Evolutionary conservation across 2,797 vertebrate species (phyloP).

Genomic region (Ammospiza maritima): DNA sequence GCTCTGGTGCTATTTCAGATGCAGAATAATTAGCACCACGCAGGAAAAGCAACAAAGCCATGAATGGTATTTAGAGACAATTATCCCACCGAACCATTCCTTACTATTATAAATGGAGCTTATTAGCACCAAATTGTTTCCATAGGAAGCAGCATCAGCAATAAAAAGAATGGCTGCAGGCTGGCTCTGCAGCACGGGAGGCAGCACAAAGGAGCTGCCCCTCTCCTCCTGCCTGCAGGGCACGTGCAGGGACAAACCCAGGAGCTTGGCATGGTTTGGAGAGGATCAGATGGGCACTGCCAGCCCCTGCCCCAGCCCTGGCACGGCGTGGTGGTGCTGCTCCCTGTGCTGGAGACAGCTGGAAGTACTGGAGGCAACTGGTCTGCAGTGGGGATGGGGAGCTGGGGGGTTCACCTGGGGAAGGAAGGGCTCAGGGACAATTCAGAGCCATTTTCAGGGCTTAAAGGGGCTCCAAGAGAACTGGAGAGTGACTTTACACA

Average conservation of each 20-base stretch:
- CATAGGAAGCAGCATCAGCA: slow-evolving; percentile 80
- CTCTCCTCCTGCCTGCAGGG: background rate
- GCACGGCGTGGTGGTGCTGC: rapidly evolving
- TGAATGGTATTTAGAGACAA: slow-evolving; percentile 83
- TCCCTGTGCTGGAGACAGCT: background rate
- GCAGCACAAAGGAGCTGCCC: slow-evolving; percentile 67
- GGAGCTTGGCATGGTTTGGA: background rate
- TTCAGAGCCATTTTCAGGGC: background rate
- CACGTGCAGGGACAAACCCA: background rate
- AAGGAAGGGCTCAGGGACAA: no score
- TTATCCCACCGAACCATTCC: slow-evolving; percentile 80
- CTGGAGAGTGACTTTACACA: background rate
- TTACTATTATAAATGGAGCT: slow-evolving; percentile 82
- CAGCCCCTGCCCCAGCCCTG: background rate
- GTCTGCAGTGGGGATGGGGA: background rate
- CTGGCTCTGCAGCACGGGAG: slow-evolving; percentile 62
- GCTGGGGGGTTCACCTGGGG: background rate
- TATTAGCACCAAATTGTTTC: slow-evolving; percentile 83
- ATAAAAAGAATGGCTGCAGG: slow-evolving; percentile 77
- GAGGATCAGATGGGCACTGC: background rate
- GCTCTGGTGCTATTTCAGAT: slow-evolving; percentile 79
- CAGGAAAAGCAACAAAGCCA: slow-evolving; percentile 81
- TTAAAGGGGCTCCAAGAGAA: background rate
- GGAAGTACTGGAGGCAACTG: background rate
- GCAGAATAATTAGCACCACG: slow-evolving; percentile 78